These are phyloP conservation scores for Neuroterus valhalla DNA, from an alignment of 1,140 invertebrate species.

Conservation along the genomic window DNA sequence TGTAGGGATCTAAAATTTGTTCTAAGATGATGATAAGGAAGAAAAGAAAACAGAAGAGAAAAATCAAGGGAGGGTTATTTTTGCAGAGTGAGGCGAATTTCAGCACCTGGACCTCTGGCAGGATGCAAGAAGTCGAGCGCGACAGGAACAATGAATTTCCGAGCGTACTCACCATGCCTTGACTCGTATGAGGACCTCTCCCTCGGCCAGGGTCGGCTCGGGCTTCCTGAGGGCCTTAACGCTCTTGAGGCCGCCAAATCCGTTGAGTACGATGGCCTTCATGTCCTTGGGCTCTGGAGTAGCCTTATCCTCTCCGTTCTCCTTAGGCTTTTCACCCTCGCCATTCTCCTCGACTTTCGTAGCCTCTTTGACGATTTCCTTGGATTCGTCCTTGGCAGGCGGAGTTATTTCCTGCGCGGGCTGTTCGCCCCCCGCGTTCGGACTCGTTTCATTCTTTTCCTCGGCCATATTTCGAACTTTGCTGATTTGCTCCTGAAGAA, in stretches of 20 bases:
- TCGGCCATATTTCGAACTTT: slow-evolving; percentile 67
- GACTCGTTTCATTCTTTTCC: slow-evolving; percentile 71
- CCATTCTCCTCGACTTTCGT: slow-evolving; percentile 75
- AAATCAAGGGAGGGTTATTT: background rate
- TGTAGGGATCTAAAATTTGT: background rate
- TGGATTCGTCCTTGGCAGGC: slow-evolving; percentile 58
- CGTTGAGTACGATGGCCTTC: slow-evolving; percentile 87
- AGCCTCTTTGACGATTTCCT: slow-evolving; percentile 73
- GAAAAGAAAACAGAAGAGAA: background rate
- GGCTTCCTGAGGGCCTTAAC: slow-evolving; percentile 88
- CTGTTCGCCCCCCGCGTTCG: slow-evolving; percentile 54
- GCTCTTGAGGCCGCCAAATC: slow-evolving; percentile 89
- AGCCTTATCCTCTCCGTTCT: slow-evolving; percentile 76
- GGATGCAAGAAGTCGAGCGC: slow-evolving; percentile 47
- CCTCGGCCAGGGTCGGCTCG: slow-evolving; percentile 83
- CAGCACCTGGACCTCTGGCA: slow-evolving; percentile 37
- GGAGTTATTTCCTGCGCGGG: slow-evolving; percentile 62
- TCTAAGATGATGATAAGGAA: background rate
- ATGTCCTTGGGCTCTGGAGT: slow-evolving; percentile 84
- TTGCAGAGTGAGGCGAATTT: slow-evolving; percentile 34
- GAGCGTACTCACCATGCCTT: slow-evolving; percentile 86
- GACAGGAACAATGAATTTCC: slow-evolving; percentile 54
- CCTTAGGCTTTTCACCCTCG: slow-evolving; percentile 71
- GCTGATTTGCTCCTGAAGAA: background rate
- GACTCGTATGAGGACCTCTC: slow-evolving; percentile 88